These are phyloP conservation scores for Catostomus latipinnis DNA, from an alignment of 2,797 vertebrate species.

Conservation along the genomic window DNA sequence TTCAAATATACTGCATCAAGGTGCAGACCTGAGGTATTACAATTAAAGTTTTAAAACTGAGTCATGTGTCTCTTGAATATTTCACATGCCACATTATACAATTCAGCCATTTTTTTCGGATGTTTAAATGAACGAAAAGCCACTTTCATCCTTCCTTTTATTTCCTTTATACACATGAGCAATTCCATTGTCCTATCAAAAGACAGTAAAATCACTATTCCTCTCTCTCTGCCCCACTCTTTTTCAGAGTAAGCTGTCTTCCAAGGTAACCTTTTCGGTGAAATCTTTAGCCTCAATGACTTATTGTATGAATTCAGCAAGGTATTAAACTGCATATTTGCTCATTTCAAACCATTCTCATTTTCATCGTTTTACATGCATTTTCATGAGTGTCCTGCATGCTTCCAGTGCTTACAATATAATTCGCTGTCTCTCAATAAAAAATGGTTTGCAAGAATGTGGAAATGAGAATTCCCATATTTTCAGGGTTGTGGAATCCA, in stretches of 20 bases:
- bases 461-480: conserved; percentile 21
- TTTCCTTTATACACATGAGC: conserved; percentile 43
- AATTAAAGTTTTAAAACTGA: conserved; percentile 18
- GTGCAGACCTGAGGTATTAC: not conserved
- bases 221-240: conserved; percentile 10
- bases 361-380: conserved; percentile 35
- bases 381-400: conserved; percentile 40
- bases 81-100: conserved; percentile 31
- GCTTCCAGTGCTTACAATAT: conserved; percentile 18
- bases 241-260: conserved; percentile 53
- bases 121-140: conserved; percentile 39
- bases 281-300: conserved; percentile 48
- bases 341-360: conserved; percentile 42
- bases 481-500: conserved; percentile 7
- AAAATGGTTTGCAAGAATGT: conserved; percentile 7
- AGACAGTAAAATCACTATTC: conserved; percentile 48
- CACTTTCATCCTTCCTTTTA: conserved; percentile 14
- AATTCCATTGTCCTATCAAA: conserved; percentile 52
- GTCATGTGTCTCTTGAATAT: conserved; percentile 22
- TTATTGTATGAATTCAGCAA: conserved; percentile 53
- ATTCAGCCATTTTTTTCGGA: conserved; percentile 41
- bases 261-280: conserved; percentile 50
- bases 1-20: not conserved
- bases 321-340: conserved; percentile 55
- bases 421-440: conserved; percentile 35